A percentile compares a stretch with the other conserved stretches of the same genome.
These are phyloP conservation scores for Scaptomyza montana DNA, from an alignment of 1,140 invertebrate genomes.

Conservation along the genomic window DNA sequence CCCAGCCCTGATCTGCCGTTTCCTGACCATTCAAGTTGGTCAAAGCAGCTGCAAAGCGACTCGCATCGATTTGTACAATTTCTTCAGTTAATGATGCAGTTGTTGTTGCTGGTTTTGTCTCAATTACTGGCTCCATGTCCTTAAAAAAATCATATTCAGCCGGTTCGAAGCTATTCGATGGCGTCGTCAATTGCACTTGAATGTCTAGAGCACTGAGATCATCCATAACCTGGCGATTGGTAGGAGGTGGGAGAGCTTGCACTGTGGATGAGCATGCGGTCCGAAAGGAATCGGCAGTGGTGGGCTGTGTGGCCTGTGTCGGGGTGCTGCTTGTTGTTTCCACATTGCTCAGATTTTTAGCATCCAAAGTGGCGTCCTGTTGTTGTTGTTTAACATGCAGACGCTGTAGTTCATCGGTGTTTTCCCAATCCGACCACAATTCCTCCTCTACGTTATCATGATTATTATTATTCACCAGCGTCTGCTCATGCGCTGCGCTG, in stretches of 20 bases:
- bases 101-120: slow-evolving; percentile 85
- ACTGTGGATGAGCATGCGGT: slow-evolving; percentile 28
- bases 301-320: slow-evolving; percentile 28
- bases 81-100: slow-evolving; percentile 1
- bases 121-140: slow-evolving; percentile 93
- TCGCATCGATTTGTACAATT: slow-evolving; percentile 50
- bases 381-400: slow-evolving; percentile 37
- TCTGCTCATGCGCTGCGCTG: slow-evolving; percentile 41
- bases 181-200: slow-evolving; percentile 86
- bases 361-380: slow-evolving; percentile 9
- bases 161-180: slow-evolving; percentile 83
- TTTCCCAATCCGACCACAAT: slow-evolving; percentile 92
- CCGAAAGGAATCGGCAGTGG: slow-evolving; percentile 37
- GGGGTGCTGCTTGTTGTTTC: slow-evolving; percentile 45
- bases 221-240: slow-evolving; percentile 83
- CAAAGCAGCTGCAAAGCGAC: slow-evolving; percentile 63
- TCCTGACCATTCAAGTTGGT: slow-evolving; percentile 10
- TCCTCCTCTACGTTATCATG: slow-evolving; percentile 75
- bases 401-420: slow-evolving; percentile 84
- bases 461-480: slow-evolving; percentile 64
- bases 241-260: not conserved
- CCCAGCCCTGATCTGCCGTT: slow-evolving; percentile 60
- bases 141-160: slow-evolving; percentile 90
- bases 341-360: slow-evolving; percentile 20
- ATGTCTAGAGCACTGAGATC: slow-evolving; percentile 90